Evolutionary conservation across 2,113 vertebrate species (phyloP), one percentile per base, ranked within the genome.

Genomic region (Globicephala melas): DNA sequence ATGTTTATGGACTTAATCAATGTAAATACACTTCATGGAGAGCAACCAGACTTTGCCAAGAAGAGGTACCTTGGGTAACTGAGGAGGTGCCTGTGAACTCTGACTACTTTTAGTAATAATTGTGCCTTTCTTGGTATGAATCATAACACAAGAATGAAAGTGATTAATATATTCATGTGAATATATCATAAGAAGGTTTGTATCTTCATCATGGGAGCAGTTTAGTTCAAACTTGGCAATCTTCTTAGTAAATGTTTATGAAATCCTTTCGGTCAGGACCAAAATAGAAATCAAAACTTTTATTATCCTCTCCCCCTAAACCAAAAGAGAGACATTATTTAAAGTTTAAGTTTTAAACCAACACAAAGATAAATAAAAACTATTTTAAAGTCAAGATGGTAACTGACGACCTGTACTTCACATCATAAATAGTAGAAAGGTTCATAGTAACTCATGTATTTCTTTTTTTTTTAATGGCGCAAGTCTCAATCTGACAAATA

Each of bases 341-440:
- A 96, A 97, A 95, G 96, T 83, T 89, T 80, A 90, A 85, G 36
- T 96, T 90, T 95, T 96, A 95, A 97, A 95, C 68, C 70, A 96
- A 86, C 92, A 92, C 92, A 84, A 87, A 87, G 89, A 86, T 82
- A 97, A 93, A 96, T 85, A 94, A 90, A 97, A 96, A 96, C 65
- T 76, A 73, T 96, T 97, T 97, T 82, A 65, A 88, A 74, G 67
- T 92, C 68, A 90, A 33, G 82, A 53, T 70, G 82, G 60, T 95
- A 92, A 97, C 74, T 94, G 95, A 95, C 8, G 58, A 81, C 86
- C 92, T 97, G 44, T 76, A 55, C 95, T 92, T 97, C 83, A 74
- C 70, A 41, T 98, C 98, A 79, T 98, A 95, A 96, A 97, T 95
- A 94, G 68, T 77, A 20, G 67, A 70, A 96, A 89, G 38, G 65